A percentile compares a stretch with the other conserved stretches of the same genome.
Evolutionary conservation across 37 sponge, comb jelly and placozoan genomes (phyloP).

Genomic region (Oscarella lobularis): DNA sequence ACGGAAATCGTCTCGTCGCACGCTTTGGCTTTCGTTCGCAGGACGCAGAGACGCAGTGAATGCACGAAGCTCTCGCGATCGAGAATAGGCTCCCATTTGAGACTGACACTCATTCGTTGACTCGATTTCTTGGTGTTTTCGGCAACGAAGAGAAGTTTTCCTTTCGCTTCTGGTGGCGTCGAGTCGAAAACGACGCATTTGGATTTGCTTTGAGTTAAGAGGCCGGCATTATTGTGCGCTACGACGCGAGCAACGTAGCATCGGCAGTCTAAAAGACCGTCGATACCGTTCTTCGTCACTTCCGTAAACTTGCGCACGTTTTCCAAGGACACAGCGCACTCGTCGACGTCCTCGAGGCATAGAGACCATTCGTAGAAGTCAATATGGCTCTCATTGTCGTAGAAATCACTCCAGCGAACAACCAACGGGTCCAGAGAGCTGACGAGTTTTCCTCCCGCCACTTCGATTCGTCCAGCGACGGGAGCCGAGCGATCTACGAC

Average conservation of each 20-base stretch:
- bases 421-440: neutral
- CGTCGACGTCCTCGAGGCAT: neutral
- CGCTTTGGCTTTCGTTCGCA: no score
- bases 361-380: neutral
- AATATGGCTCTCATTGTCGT: neutral
- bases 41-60: neutral
- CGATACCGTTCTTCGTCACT: neutral
- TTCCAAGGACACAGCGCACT: neutral
- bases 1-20: no score
- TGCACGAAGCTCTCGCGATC: neutral
- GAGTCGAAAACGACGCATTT: neutral
- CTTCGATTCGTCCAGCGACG: neutral
- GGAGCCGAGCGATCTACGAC: neutral
- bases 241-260: neutral
- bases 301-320: neutral
- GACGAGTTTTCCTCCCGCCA: neutral
- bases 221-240: neutral
- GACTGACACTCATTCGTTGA: neutral
- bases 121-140: neutral
- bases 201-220: neutral
- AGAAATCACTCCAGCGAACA: neutral
- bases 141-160: neutral
- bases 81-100: neutral
- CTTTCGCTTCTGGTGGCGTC: neutral
- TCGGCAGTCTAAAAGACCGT: neutral